Percentiles rank a stretch among this genome's conserved stretches.
These are phyloP conservation scores for Parochlus steinenii DNA, from an alignment of 2,888 invertebrate genomes.

Conservation along the genomic window DNA sequence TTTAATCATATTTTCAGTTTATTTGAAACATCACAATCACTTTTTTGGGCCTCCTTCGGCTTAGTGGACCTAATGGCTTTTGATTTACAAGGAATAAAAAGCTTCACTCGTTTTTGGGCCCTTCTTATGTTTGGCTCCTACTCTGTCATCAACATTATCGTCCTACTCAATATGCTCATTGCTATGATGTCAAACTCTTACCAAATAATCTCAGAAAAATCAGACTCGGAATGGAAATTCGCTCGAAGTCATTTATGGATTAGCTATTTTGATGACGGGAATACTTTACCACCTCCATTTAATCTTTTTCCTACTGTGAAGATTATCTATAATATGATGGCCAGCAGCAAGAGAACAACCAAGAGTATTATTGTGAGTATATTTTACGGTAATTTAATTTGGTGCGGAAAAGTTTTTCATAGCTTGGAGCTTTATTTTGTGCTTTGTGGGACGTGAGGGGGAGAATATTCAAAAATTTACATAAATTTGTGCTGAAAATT, in stretches of 20 bases:
- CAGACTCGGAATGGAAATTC: conserved; percentile 96
- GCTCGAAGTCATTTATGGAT: conserved; percentile 93
- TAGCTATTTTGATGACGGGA: conserved; percentile 87
- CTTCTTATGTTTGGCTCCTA: conserved; percentile 95
- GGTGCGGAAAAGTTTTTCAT: too few relatives aligned
- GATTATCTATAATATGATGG: conserved; percentile 37
- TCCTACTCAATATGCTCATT: conserved; percentile 91
- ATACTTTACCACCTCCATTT: conserved; percentile 86
- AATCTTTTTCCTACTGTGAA: conserved; percentile 84
- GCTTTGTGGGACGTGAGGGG: too few relatives aligned
- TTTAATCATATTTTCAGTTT: conserved; percentile 42
- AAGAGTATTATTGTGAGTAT: conserved; percentile 42
- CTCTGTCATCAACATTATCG: conserved; percentile 93
- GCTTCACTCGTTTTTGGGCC: conserved; percentile 92
- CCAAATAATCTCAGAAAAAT: conserved; percentile 90
- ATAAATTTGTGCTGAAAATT: too few relatives aligned
- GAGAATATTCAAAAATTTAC: too few relatives aligned
- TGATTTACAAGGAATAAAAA: conserved; percentile 86
- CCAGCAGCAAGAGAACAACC: conserved; percentile 32
- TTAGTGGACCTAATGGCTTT: conserved; percentile 88
- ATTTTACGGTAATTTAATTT: conserved; percentile 1
- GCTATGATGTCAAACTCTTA: conserved; percentile 99
- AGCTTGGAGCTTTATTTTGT: too few relatives aligned
- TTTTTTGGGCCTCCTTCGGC: conserved; percentile 98
- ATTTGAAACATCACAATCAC: conserved; percentile 92